Conservation (phyloP, 2,888 invertebrate species). For the Sarcophaga subvicina region DNA sequence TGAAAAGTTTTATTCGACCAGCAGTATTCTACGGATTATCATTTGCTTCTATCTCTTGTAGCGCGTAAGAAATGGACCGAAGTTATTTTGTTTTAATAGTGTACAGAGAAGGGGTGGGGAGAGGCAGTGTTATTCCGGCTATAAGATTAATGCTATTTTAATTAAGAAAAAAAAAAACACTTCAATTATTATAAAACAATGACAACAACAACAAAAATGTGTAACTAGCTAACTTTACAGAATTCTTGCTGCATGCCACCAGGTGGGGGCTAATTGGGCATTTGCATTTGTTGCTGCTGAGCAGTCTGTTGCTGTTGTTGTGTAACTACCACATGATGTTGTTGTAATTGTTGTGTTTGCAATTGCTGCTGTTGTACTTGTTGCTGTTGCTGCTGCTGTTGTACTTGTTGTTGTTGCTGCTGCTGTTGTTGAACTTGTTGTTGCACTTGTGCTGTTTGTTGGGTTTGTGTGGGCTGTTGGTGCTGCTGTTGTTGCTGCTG, state of each 20-base stretch:
- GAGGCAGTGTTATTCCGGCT: neutral
- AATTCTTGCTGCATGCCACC: slow-evolving; percentile 75
- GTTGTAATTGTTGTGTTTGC: slow-evolving; percentile 74
- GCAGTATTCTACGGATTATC: too few relatives aligned
- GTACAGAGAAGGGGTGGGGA: neutral
- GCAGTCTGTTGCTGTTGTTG: slow-evolving; percentile 73
- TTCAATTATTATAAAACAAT: slow-evolving; percentile 25
- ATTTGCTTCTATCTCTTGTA: too few relatives aligned
- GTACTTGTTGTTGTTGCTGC: slow-evolving; percentile 63
- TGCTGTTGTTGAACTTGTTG: slow-evolving; percentile 69
- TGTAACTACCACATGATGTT: slow-evolving; percentile 76
- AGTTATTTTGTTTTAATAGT: neutral
- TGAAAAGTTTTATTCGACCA: too few relatives aligned
- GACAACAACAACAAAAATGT: slow-evolving; percentile 62
- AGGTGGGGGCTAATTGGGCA: slow-evolving; percentile 79
- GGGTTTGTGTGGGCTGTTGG: slow-evolving; percentile 78
- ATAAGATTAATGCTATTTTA: neutral
- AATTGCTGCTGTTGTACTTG: slow-evolving; percentile 74
- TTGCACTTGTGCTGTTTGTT: slow-evolving; percentile 81
- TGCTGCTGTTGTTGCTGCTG: slow-evolving; percentile 71
- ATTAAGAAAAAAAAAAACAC: neutral
- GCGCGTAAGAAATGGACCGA: too few relatives aligned
- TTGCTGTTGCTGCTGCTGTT: slow-evolving; percentile 71
- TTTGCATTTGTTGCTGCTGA: slow-evolving; percentile 78
- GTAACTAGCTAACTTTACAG: slow-evolving; percentile 79